phyloP scores from a whole-genome alignment of 2,113 vertebrate genomes.

The Triplophysa dalaica region DNA sequence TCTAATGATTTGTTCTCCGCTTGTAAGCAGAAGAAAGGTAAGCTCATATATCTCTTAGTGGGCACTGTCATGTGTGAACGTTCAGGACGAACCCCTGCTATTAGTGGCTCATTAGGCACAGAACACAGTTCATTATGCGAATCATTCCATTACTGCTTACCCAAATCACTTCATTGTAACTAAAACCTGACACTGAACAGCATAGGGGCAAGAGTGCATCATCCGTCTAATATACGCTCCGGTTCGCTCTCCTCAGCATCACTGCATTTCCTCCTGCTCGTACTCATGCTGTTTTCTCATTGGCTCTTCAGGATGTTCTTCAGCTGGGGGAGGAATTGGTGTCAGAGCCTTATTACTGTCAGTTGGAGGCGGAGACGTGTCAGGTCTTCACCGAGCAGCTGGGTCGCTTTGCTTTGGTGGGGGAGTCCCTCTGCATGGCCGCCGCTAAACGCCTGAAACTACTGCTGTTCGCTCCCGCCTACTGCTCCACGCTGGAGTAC shows the following conservation, averaged over 20 bases:
- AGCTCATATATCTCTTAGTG: slow-evolving; percentile 37
- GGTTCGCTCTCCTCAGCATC: slow-evolving; percentile 16
- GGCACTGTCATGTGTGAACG: slow-evolving; percentile 36
- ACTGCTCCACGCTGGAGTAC: slow-evolving; percentile 94
- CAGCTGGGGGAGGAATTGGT: slow-evolving; percentile 88
- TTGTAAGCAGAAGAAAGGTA: background rate
- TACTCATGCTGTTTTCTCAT: slow-evolving; percentile 14
- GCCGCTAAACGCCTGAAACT: slow-evolving; percentile 94
- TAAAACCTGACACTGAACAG: slow-evolving; percentile 3
- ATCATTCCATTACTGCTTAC: slow-evolving; percentile 11
- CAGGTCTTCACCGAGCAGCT: slow-evolving; percentile 94
- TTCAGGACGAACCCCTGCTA: slow-evolving; percentile 35
- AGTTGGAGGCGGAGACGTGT: slow-evolving; percentile 90
- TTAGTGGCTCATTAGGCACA: slow-evolving; percentile 51
- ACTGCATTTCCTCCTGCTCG: background rate
- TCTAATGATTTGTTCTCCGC: background rate
- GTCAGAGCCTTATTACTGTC: slow-evolving; percentile 93
- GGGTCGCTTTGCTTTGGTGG: slow-evolving; percentile 92
- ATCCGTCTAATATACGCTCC: slow-evolving; percentile 45
- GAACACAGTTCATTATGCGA: slow-evolving; percentile 50
- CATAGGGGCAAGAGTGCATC: background rate
- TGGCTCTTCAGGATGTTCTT: slow-evolving; percentile 83
- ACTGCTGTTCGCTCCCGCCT: slow-evolving; percentile 89
- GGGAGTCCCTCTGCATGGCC: slow-evolving; percentile 94
- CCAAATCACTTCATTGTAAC: slow-evolving; percentile 11